phyloP scores from a whole-genome alignment of 2,113 vertebrate species.

The Cyphomyrus plagiostoma region DNA sequence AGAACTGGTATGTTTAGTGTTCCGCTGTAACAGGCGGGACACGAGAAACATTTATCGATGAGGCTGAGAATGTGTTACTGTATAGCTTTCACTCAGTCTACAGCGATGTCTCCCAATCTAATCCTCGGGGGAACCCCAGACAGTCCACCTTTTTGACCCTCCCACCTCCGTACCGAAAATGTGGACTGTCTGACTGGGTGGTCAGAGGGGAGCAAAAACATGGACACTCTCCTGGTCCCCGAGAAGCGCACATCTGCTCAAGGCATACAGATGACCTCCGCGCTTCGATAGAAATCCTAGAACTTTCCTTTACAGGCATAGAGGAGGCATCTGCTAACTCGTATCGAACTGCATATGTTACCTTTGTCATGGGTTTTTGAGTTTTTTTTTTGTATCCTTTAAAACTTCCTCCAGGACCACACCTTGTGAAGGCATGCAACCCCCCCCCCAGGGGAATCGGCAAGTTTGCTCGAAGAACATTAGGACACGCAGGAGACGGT shows the following conservation, averaged over 20 bases:
- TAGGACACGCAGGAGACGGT: slow-evolving; percentile 31
- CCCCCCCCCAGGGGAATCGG: background rate
- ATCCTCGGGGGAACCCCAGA: background rate
- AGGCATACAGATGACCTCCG: background rate
- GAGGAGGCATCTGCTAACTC: background rate
- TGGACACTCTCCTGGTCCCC: background rate
- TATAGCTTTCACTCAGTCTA: background rate
- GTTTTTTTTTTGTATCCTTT: background rate
- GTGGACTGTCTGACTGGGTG: background rate
- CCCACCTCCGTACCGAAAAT: background rate
- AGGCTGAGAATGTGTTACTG: background rate
- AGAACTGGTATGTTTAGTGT: background rate
- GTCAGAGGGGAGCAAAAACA: background rate
- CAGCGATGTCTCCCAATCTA: background rate
- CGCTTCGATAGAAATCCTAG: background rate
- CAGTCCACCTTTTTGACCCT: background rate
- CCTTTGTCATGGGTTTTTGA: background rate
- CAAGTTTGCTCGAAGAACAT: slow-evolving; percentile 48
- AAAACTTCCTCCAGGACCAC: background rate
- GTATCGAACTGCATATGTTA: background rate
- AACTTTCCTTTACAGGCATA: background rate
- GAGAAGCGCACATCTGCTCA: background rate
- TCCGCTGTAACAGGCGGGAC: background rate
- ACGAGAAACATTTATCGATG: background rate
- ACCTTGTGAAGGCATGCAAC: background rate